Evolutionary conservation across 1,140 invertebrate genomes (phyloP).

Genomic region (Drosophila kurseongensis): DNA sequence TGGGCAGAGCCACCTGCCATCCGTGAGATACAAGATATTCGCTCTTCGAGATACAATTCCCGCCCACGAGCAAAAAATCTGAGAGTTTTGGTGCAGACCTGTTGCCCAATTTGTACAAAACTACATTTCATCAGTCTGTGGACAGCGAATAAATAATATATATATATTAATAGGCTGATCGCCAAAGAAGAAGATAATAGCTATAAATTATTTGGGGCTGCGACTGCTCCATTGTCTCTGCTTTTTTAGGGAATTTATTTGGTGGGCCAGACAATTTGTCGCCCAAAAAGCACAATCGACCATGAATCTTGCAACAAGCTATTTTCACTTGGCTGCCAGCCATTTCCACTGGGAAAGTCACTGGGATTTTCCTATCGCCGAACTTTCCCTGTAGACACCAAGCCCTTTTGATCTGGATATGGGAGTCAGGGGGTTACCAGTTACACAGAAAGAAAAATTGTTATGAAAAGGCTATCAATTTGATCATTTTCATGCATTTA

Average conservation of each 20-base stretch:
- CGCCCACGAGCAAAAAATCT: constrained; percentile 36
- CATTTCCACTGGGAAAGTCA: constrained; percentile 37
- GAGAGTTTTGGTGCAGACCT: constrained; percentile 49
- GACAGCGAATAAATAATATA: constrained; percentile 43
- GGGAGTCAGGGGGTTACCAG: neutral
- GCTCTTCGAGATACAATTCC: constrained; percentile 43
- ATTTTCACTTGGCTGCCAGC: constrained; percentile 43
- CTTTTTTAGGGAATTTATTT: constrained; percentile 27
- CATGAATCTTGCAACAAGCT: constrained; percentile 22
- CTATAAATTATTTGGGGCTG: constrained; percentile 53
- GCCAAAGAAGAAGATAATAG: constrained; percentile 51
- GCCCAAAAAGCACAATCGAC: constrained; percentile 25
- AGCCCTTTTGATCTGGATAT: constrained; percentile 23
- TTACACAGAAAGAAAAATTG: neutral
- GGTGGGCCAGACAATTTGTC: constrained; percentile 40
- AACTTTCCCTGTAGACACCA: constrained; percentile 20
- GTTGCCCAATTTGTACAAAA: constrained; percentile 55
- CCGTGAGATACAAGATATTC: constrained; percentile 5
- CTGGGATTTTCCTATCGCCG: constrained; percentile 20
- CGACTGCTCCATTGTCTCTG: constrained; percentile 23
- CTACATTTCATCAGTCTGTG: constrained; percentile 55
- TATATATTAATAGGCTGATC: constrained; percentile 55
- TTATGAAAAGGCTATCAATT: no score
- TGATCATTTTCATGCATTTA: no score
- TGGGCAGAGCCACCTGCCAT: constrained; percentile 29